phyloP scores from a whole-genome alignment of 2,113 vertebrate genomes.

The Bos indicus region DNA sequence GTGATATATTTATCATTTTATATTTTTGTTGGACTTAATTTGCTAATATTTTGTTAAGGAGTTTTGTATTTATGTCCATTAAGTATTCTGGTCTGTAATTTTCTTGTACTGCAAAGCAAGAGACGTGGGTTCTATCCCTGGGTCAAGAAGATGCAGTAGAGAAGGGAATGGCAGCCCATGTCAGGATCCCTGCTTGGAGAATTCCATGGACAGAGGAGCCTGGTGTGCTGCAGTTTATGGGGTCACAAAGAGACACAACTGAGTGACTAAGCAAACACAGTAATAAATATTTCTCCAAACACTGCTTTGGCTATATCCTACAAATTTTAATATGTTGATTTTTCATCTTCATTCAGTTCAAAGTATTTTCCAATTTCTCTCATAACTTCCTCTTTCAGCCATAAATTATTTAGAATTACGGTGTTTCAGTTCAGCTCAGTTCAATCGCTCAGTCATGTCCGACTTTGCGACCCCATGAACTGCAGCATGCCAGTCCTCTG shows the following conservation, averaged over 20 bases:
- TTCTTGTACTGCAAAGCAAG: neutral
- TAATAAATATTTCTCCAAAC: neutral
- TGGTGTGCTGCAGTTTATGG: neutral
- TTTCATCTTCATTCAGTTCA: neutral
- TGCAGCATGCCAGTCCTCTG: rapidly evolving
- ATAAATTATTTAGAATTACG: neutral
- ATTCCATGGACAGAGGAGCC: neutral
- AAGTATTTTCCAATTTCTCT: neutral
- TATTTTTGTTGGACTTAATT: neutral
- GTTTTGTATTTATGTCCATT: neutral
- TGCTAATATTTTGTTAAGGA: neutral
- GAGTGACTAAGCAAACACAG: neutral
- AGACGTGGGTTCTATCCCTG: neutral
- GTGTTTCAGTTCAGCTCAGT: neutral
- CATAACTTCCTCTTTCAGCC: neutral
- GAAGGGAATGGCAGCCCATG: neutral
- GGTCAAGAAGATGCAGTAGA: neutral
- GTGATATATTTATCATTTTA: neutral
- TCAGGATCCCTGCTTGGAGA: neutral
- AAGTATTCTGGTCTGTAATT: neutral
- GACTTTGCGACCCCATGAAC: neutral
- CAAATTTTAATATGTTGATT: neutral
- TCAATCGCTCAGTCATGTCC: neutral
- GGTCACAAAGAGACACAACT: neutral
- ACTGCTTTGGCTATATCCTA: neutral